These are phyloP conservation scores for Chionomys nivalis DNA, from an alignment of 2,113 vertebrate genomes.

Conservation along the genomic window DNA sequence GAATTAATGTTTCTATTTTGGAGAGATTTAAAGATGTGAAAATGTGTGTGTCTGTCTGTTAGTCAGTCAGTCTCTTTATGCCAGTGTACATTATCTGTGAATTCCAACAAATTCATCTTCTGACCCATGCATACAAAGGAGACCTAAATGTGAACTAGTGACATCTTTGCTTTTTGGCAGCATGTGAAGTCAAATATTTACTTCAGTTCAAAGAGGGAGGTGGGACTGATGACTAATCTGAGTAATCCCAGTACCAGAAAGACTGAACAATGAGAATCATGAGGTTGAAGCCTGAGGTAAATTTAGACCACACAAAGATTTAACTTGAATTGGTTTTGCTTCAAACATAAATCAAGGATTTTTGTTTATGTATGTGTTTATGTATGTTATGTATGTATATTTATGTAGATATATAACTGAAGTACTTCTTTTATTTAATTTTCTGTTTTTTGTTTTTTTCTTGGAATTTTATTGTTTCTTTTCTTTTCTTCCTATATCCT, in stretches of 20 bases:
- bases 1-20: constrained; percentile 48
- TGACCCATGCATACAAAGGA: constrained; percentile 52
- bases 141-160: background rate
- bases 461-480: background rate
- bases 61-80: background rate
- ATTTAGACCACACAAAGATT: background rate
- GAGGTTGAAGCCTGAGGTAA: background rate
- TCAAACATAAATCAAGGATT: background rate
- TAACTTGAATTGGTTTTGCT: background rate
- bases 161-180: background rate
- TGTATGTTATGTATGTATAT: too few species aligned
- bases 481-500: background rate
- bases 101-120: constrained; percentile 43
- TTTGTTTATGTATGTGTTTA: background rate
- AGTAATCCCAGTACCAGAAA: background rate
- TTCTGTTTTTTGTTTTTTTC: background rate
- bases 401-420: background rate
- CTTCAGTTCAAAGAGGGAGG: background rate
- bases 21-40: background rate
- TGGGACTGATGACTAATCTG: background rate
- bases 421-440: background rate
- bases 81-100: constrained; percentile 29
- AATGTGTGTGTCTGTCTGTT: background rate
- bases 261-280: background rate
- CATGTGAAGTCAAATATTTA: background rate